Conservation (phyloP, 2,113 vertebrate genomes). For the Eubucco bourcierii region DNA sequence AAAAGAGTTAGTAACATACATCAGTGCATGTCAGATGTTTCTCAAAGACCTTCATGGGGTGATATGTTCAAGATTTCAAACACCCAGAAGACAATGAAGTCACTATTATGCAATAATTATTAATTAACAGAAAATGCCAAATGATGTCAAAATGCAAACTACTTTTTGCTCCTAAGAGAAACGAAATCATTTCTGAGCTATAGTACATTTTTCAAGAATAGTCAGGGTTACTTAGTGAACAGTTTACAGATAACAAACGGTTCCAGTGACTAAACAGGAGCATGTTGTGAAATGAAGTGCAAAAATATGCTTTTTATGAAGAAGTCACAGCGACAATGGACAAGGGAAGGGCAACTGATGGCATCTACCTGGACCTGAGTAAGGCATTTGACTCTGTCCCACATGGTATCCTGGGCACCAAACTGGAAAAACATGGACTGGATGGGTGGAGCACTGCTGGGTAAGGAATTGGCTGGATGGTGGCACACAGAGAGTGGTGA, state of each 20-base stretch:
- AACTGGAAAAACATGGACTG: no score
- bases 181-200: no score
- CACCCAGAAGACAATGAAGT: not conserved
- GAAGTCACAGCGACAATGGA: no score
- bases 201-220: not conserved
- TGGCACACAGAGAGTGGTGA: no score
- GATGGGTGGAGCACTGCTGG: no score
- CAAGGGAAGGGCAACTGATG: no score
- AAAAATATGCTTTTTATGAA: no score
- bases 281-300: no score
- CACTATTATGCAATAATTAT: not conserved
- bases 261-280: not conserved
- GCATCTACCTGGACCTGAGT: no score
- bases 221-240: not conserved
- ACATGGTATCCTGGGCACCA: no score
- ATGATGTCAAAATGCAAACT: not conserved
- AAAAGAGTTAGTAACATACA: not conserved
- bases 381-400: no score
- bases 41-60: not conserved
- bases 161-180: not conserved
- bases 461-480: no score
- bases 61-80: not conserved
- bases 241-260: not conserved
- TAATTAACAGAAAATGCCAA: not conserved
- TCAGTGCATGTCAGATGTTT: not conserved